Conservation (phyloP, 2,888 invertebrate genomes). For the Brachylomia viminalis region DNA sequence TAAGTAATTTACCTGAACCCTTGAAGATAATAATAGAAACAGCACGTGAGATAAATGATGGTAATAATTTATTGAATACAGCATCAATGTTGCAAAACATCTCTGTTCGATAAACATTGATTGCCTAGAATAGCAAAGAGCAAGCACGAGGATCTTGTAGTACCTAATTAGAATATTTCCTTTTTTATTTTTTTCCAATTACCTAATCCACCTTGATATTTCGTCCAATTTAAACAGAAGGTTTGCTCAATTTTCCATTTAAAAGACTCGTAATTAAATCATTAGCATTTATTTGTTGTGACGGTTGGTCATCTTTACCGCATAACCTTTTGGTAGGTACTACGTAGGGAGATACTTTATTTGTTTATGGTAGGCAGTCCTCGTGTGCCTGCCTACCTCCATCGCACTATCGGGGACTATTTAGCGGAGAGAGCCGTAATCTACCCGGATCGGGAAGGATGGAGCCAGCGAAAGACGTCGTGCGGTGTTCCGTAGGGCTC, state of each 20-base stretch:
- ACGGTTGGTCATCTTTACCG: not conserved
- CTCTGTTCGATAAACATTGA: slow-evolving; percentile 5
- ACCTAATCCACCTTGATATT: slow-evolving; percentile 43
- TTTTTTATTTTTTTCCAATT: slow-evolving; percentile 42
- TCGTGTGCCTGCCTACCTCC: not conserved
- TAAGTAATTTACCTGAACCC: slow-evolving; percentile 51
- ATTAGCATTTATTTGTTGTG: slow-evolving; percentile 19
- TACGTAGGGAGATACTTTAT: not conserved
- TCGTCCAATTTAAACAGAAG: slow-evolving; percentile 14
- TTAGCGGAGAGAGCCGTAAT: not conserved
- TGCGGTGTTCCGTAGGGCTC: not conserved
- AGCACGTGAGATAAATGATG: slow-evolving; percentile 42
- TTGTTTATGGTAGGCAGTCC: not conserved
- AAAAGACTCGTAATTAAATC: slow-evolving; percentile 13
- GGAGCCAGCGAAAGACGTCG: not conserved
- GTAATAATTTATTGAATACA: slow-evolving; percentile 24
- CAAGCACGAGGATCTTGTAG: slow-evolving; percentile 16
- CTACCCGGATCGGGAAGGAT: not conserved
- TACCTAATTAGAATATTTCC: slow-evolving; percentile 32
- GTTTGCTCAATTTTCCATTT: slow-evolving; percentile 15
- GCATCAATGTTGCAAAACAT: slow-evolving; percentile 36
- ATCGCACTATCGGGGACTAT: not conserved
- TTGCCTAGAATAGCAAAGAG: slow-evolving; percentile 21
- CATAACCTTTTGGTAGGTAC: not conserved
- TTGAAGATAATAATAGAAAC: slow-evolving; percentile 50